Conservation (phyloP, 2,888 invertebrate genomes). For the Nomada ferruginata region DNA sequence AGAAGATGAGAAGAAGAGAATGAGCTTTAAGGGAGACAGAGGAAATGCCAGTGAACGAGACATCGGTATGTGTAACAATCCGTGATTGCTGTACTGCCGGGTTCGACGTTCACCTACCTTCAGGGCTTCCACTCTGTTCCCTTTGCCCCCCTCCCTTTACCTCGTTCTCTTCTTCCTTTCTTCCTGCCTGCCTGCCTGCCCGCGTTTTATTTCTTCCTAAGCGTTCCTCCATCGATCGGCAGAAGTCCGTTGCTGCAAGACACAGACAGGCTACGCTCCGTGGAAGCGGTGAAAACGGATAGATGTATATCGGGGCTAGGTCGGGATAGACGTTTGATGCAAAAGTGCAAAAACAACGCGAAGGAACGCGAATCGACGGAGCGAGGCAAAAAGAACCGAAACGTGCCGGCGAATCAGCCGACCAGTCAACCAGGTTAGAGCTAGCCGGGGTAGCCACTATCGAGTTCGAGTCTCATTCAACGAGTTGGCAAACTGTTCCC, state of each 20-base stretch:
- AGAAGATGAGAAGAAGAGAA: conserved; percentile 59
- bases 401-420: conserved; percentile 59
- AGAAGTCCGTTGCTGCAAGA: conserved; percentile 24
- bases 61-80: conserved; percentile 77
- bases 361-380: conserved; percentile 54
- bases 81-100: conserved; percentile 76
- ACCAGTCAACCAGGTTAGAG: conserved; percentile 53
- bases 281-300: conserved; percentile 25
- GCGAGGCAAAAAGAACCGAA: conserved; percentile 67
- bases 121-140: conserved; percentile 47
- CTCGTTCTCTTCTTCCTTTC: conserved; percentile 33
- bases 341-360: conserved; percentile 74
- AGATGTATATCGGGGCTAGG: conserved; percentile 33
- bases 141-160: not conserved
- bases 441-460: conserved; percentile 66
- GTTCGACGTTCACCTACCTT: conserved; percentile 70
- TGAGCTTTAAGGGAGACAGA: conserved; percentile 48
- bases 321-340: conserved; percentile 68
- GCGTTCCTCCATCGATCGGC: conserved; percentile 13
- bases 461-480: conserved; percentile 78
- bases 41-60: conserved; percentile 65
- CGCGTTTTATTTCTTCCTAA: conserved; percentile 38
- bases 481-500: conserved; percentile 82
- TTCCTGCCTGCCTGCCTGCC: conserved; percentile 33
- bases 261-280: conserved; percentile 25